phyloP scores from a whole-genome alignment of 2,888 invertebrate genomes.

The Trileptium ribeirensis region DNA sequence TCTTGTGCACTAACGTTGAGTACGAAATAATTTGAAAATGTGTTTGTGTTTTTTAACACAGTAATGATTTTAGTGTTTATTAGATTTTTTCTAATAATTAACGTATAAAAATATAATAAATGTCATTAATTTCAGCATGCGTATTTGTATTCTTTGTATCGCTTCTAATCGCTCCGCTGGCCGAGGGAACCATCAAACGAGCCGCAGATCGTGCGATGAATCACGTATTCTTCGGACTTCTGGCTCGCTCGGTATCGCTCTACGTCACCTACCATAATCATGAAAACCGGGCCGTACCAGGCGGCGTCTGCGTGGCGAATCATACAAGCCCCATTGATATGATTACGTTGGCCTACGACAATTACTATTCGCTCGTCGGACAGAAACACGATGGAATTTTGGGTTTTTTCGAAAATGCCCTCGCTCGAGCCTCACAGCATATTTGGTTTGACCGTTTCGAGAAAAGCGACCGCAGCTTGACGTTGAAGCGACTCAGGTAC shows the following conservation, averaged over 20 bases:
- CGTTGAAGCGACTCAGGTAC: slow-evolving; percentile 41
- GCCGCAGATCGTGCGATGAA: slow-evolving; percentile 12
- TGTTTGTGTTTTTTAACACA: too few species aligned
- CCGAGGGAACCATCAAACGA: neutral
- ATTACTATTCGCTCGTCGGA: slow-evolving; percentile 12
- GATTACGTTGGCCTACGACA: neutral
- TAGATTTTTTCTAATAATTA: too few species aligned
- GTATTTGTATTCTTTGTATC: neutral
- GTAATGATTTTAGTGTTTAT: too few species aligned
- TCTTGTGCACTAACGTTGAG: too few species aligned
- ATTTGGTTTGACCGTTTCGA: slow-evolving; percentile 18
- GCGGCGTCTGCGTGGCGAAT: slow-evolving; percentile 10
- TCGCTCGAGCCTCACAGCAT: neutral
- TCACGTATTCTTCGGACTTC: neutral
- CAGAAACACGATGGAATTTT: neutral
- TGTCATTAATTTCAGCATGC: too few species aligned
- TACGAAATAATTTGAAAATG: too few species aligned
- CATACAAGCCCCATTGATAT: slow-evolving; percentile 15
- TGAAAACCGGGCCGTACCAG: slow-evolving; percentile 33
- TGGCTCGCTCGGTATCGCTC: neutral
- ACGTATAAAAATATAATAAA: too few species aligned
- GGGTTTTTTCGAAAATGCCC: neutral
- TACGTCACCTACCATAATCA: neutral
- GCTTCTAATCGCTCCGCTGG: neutral
- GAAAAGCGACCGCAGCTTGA: slow-evolving; percentile 42